phyloP scores from a whole-genome alignment of 2,888 invertebrate species.

The Heliconius sara region DNA sequence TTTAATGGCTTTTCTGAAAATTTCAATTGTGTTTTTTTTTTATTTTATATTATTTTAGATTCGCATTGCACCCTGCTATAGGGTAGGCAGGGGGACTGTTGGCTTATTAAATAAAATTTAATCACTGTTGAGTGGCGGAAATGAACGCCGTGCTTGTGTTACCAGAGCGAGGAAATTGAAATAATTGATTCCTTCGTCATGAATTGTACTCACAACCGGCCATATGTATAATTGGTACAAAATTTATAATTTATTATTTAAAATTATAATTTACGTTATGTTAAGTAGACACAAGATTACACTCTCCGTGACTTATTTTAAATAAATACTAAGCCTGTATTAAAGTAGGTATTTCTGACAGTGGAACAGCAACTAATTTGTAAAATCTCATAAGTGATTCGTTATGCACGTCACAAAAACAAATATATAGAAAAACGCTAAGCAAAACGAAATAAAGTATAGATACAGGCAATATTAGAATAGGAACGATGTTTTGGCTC shows the following conservation, averaged over 20 bases:
- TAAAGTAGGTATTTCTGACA: not conserved
- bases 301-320: not conserved
- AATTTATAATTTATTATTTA: not conserved
- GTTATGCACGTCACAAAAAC: not conserved
- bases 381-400: not conserved
- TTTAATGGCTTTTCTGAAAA: conserved; percentile 84
- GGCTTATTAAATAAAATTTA: no score
- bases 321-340: not conserved
- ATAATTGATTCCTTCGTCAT: no score
- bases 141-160: not conserved
- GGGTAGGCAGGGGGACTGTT: no score
- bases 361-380: not conserved
- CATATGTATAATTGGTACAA: no score
- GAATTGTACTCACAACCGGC: no score
- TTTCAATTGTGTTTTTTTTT: conserved; percentile 15
- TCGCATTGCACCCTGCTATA: not conserved
- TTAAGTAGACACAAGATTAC: not conserved
- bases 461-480: not conserved
- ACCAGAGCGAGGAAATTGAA: not conserved
- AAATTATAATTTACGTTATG: not conserved
- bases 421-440: not conserved
- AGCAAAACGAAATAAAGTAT: not conserved
- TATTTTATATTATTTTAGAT: not conserved
- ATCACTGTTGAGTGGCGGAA: not conserved
- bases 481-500: not conserved